These are phyloP conservation scores for Myzus persicae DNA, from an alignment of 1,140 invertebrate species.

Conservation along the genomic window DNA sequence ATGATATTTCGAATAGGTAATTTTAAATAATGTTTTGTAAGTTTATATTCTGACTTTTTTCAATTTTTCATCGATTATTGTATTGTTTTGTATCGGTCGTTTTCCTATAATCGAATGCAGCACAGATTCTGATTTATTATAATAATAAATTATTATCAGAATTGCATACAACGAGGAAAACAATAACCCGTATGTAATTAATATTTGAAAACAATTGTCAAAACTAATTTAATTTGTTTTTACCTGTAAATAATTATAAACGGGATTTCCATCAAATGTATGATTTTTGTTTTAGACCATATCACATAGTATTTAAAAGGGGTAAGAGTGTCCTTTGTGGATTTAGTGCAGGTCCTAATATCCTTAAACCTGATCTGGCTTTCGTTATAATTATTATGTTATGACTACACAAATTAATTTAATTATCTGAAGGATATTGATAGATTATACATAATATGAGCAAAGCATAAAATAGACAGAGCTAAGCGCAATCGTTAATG, in stretches of 20 bases:
- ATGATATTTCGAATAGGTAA: too few species aligned
- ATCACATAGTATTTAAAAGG: background rate
- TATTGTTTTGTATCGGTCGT: background rate
- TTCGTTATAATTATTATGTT: background rate
- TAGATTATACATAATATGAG: too few species aligned
- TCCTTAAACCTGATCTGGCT: background rate
- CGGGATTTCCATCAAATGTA: background rate
- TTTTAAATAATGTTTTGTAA: too few species aligned
- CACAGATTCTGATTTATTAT: background rate
- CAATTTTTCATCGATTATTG: too few species aligned
- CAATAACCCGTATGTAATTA: too few species aligned
- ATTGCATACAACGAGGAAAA: background rate
- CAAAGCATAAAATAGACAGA: too few species aligned
- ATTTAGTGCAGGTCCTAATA: background rate
- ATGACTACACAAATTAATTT: background rate
- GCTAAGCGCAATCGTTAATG: too few species aligned
- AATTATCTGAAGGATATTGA: background rate
- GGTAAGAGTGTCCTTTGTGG: background rate
- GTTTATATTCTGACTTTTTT: too few species aligned
- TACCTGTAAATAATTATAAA: too few species aligned
- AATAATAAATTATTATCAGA: background rate
- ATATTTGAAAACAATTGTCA: background rate
- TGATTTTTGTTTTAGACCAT: background rate
- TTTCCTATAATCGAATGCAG: background rate
- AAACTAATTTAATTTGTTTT: too few species aligned